These are phyloP conservation scores for Electrophaes corylata DNA, from an alignment of 2,888 invertebrate genomes.

Conservation along the genomic window DNA sequence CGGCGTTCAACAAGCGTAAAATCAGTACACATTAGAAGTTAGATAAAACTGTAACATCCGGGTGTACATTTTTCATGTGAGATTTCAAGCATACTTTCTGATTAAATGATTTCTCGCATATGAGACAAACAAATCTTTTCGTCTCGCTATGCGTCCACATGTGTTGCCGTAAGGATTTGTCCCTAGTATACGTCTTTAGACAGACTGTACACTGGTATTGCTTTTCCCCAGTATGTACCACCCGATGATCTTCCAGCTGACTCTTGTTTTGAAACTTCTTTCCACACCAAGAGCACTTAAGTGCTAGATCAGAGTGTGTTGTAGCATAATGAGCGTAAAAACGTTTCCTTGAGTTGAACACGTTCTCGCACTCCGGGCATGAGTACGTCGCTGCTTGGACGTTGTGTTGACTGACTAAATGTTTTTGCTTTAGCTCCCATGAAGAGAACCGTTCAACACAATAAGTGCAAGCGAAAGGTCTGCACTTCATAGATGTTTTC, in stretches of 20 bases:
- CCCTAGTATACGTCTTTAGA: slow-evolving; percentile 76
- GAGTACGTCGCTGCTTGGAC: slow-evolving; percentile 52
- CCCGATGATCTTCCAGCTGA: slow-evolving; percentile 66
- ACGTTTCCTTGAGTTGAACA: slow-evolving; percentile 54
- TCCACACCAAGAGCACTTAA: slow-evolving; percentile 63
- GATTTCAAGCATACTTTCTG: slow-evolving; percentile 70
- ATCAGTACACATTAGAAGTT: too few relatives aligned
- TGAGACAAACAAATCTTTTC: slow-evolving; percentile 63
- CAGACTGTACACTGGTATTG: slow-evolving; percentile 73
- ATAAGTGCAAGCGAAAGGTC: slow-evolving; percentile 61
- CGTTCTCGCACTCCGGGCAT: slow-evolving; percentile 64
- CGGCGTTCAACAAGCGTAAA: too few relatives aligned
- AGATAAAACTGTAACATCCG: too few relatives aligned
- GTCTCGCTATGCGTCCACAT: slow-evolving; percentile 72
- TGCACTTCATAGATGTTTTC: slow-evolving; percentile 57
- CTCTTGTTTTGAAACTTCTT: slow-evolving; percentile 58
- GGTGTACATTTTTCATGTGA: slow-evolving; percentile 64
- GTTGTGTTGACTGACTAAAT: slow-evolving; percentile 58
- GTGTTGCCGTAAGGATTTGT: slow-evolving; percentile 70
- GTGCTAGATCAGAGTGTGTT: slow-evolving; percentile 61
- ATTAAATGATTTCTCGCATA: slow-evolving; percentile 68
- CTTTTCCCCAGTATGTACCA: slow-evolving; percentile 79
- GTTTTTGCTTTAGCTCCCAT: slow-evolving; percentile 68
- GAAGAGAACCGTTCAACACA: slow-evolving; percentile 70
- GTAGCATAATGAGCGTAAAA: slow-evolving; percentile 68